phyloP scores from a whole-genome alignment of 2,113 vertebrate species.

The Procavia capensis region DNA sequence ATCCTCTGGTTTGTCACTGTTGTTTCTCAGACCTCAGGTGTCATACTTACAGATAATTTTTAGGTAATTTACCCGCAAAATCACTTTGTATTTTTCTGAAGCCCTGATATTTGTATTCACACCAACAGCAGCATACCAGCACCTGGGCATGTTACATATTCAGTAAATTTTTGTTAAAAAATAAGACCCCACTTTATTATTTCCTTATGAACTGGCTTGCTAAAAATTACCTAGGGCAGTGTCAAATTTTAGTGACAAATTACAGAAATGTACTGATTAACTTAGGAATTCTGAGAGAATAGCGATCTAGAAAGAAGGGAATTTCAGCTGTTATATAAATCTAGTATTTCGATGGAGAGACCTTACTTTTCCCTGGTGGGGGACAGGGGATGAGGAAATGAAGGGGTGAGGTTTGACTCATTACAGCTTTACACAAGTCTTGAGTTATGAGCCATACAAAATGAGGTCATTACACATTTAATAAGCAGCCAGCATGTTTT shows the following conservation, averaged over 20 bases:
- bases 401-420: neutral
- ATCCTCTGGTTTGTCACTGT: neutral
- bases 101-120: neutral
- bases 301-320: neutral
- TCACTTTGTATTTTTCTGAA: neutral
- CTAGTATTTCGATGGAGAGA: neutral
- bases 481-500: neutral
- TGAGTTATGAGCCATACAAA: neutral
- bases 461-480: neutral
- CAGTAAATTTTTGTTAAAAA: constrained; percentile 14
- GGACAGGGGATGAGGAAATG: neutral
- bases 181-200: neutral
- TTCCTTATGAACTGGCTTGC: constrained; percentile 4
- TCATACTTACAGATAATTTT: neutral
- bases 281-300: neutral
- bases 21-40: neutral
- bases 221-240: neutral
- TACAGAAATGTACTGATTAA: neutral
- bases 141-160: neutral
- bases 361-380: neutral
- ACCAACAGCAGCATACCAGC: neutral
- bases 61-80: neutral
- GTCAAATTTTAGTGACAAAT: neutral
- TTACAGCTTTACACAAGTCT: neutral
- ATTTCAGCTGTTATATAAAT: neutral